These are phyloP conservation scores for Drosophila kambysellisi DNA, from an alignment of 2,888 invertebrate genomes.

Conservation along the genomic window DNA sequence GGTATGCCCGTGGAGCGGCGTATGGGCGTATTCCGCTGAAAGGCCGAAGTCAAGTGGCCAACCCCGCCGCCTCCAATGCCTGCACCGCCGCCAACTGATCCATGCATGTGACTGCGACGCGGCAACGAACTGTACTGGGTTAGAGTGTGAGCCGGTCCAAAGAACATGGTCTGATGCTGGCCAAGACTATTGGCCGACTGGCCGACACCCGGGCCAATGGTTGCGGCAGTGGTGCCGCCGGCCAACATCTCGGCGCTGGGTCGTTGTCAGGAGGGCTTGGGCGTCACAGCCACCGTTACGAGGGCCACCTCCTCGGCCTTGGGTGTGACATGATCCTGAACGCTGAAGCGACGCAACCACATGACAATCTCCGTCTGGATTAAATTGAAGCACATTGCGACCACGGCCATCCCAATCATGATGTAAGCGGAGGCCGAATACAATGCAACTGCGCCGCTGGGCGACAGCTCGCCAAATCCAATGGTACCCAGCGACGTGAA, in stretches of 20 bases:
- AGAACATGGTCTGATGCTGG: conserved; percentile 84
- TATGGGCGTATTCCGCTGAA: conserved; percentile 89
- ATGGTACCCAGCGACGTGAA: conserved; percentile 93
- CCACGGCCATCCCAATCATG: conserved; percentile 92
- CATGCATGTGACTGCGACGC: conserved; percentile 81
- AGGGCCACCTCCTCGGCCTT: conserved; percentile 86
- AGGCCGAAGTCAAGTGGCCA: conserved; percentile 80
- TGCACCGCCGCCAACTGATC: conserved; percentile 7
- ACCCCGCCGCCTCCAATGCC: background rate
- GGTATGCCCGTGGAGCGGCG: conserved; percentile 88
- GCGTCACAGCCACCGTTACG: conserved; percentile 86
- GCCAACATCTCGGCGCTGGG: conserved; percentile 84
- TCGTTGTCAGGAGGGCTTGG: conserved; percentile 88
- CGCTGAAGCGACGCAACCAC: conserved; percentile 85
- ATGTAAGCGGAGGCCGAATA: conserved; percentile 93
- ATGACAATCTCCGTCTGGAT: conserved; percentile 91
- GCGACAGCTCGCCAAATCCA: conserved; percentile 92
- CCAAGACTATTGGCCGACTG: conserved; percentile 66
- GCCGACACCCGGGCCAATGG: conserved; percentile 23
- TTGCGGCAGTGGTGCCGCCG: conserved; percentile 61
- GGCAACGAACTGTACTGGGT: conserved; percentile 87
- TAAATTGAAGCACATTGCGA: conserved; percentile 94
- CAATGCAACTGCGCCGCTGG: conserved; percentile 89
- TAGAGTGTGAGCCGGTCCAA: conserved; percentile 85
- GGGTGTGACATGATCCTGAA: conserved; percentile 84